Evolutionary conservation across 2,797 vertebrate species (phyloP), one percentile per base, ranked within the genome.

Genomic region (Falco novaeseelandiae): DNA sequence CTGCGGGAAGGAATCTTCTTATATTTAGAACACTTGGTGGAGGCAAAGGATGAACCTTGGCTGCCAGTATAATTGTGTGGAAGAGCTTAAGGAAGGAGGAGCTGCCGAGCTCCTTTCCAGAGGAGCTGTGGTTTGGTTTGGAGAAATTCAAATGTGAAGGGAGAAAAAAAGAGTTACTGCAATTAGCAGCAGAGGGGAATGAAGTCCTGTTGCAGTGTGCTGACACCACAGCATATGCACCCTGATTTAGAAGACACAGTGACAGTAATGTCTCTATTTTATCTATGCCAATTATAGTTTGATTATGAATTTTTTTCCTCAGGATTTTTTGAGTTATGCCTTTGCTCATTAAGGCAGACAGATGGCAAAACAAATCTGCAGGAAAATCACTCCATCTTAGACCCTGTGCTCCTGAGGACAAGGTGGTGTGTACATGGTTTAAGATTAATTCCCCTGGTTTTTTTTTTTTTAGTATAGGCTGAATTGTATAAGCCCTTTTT

Each of bases 361-460:
- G 91, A 89, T 95, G 96, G 93, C 78, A 82, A 92, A 96, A 92
- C 77, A 96, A 93, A 93, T 62, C 92, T 92, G 88, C 88, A 95
- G 95, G 88, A 91, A 69, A 87, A 90, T 74, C 48, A 17, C 44
- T 83, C 11, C 55, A 12, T 57, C 74, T 66, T 66, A 44, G 87
- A 65, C 44, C 30, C 82, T 12, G 84, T 92, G 94, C 84, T 96
- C 67, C 94, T 74, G 78, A 89, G 87, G 89, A 73, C 63, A 65
- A 93, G 90, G 90, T 92, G 95, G n/a, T 92, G 87, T 79, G 83
- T 55, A 57, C 36, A 3, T 12, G 76, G 72, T 58, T 78, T 34
- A 42, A 85, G 76, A 72, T 90, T 87, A 90, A 92, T 89, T 92
- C 58, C 62, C 38, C 54, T 25, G 0, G 0, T 57, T 10, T 76